Evolutionary conservation across 2,797 vertebrate genomes (phyloP), one percentile per base, ranked within the genome.

Genomic region (Mus minutoides): DNA sequence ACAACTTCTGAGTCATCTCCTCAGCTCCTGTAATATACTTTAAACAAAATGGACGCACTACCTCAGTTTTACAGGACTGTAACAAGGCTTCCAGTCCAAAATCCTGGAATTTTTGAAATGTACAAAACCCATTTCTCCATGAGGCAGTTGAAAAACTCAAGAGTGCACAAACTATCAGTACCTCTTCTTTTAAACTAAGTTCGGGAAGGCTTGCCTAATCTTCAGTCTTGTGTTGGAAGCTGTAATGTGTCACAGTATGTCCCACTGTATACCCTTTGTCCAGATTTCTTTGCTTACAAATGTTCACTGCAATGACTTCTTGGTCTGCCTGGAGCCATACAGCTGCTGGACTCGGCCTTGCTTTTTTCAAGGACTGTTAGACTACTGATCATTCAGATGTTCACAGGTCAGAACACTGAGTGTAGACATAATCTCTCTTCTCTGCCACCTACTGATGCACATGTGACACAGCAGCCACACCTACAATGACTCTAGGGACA

Each of bases 31-130:
- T 71, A 37, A 54, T 26, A 37, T 19, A 88, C n/a, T 4, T 56
- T 31, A 83, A 62, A 37, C 9, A 58, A 56, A 19, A 52, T 12
- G 22, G 31, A 56, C 22, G 12, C 4, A 29, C 54, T 37, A 77
- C 5, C 17, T 54, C 31, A 14, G 37, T 92, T 94, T 67, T 17
- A 75, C 82, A 75, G 67, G n/a, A 91, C 43, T 73, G 58, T n/a
- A n/a, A 62, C 8, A 90, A 46, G n/a, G 11, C 54, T 52, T 76
- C 77, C 46, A 56, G 58, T 22, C 52, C 34, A 64, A 52, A 92
- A 95, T 49, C n/a, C 52, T 77, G 87, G 7, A 21, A 84, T 84
- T 26, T 83, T 91, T 46, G 54, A 92, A 91, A 92, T 64, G 29
- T 46, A 87, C 13, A 91, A 90, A 86, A 37, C 29, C 5, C 3